Evolutionary conservation across 1,140 invertebrate species (phyloP).

Genomic region (Drosophila busckii): DNA sequence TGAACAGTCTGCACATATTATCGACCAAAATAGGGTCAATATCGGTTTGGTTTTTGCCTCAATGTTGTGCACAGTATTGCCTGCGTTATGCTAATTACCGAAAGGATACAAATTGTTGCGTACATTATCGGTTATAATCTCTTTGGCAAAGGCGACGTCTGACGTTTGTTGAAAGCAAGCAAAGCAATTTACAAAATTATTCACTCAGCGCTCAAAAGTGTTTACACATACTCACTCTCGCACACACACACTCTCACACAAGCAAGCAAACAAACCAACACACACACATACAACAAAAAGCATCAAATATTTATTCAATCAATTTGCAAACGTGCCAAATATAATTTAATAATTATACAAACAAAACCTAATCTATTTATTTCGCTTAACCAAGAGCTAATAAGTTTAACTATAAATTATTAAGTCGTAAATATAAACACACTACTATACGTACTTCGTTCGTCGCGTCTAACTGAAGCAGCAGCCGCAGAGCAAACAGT

Average conservation of each 20-base stretch:
- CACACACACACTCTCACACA: constrained; percentile 1
- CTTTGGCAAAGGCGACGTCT: constrained; percentile 68
- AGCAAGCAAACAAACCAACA: background rate
- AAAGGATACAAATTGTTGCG: constrained; percentile 76
- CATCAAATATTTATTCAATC: constrained; percentile 66
- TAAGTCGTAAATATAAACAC: constrained; percentile 67
- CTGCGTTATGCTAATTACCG: constrained; percentile 78
- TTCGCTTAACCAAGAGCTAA: constrained; percentile 63
- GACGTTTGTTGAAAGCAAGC: constrained; percentile 36
- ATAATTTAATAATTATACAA: constrained; percentile 70
- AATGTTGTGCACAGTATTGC: constrained; percentile 68
- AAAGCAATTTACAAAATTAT: constrained; percentile 22
- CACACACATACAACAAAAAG: constrained; percentile 4
- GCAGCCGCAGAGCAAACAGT: constrained; percentile 17
- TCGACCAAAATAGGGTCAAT: constrained; percentile 63
- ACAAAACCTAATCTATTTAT: constrained; percentile 65
- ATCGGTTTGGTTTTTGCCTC: constrained; percentile 51
- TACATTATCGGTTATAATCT: constrained; percentile 78
- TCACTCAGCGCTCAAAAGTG: constrained; percentile 20
- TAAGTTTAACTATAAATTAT: constrained; percentile 71
- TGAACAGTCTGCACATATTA: too few relatives aligned
- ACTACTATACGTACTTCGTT: too few relatives aligned
- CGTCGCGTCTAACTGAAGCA: too few relatives aligned
- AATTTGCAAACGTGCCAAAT: constrained; percentile 72
- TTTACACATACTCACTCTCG: constrained; percentile 4